Percentiles rank a stretch among this genome's conserved stretches.
These are phyloP conservation scores for Isoperla grammatica DNA, from an alignment of 2,888 invertebrate species.

Conservation along the genomic window DNA sequence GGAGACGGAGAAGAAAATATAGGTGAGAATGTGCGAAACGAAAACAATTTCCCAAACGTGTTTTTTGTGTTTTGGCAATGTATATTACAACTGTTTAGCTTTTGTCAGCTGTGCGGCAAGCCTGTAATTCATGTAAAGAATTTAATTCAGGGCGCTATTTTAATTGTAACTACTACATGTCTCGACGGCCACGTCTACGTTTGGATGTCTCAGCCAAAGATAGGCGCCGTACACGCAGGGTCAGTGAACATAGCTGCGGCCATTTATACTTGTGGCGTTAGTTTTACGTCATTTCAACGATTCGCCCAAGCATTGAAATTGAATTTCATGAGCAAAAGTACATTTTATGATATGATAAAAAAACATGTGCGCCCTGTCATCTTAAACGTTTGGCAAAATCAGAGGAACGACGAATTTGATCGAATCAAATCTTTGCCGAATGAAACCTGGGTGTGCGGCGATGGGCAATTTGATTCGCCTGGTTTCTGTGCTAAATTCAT, in stretches of 20 bases:
- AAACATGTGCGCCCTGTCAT: background rate
- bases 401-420: background rate
- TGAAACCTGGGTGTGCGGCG: background rate
- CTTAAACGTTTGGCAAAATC: background rate
- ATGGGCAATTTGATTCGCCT: background rate
- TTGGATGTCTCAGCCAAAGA: no score
- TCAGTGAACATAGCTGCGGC: background rate
- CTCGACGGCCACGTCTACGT: no score
- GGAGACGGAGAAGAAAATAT: no score
- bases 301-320: background rate
- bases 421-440: background rate
- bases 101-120: no score
- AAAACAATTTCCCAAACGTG: no score
- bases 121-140: no score
- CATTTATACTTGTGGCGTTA: background rate
- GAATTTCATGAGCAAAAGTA: background rate
- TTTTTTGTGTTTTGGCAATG: no score
- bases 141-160: no score
- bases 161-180: no score
- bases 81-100: no score
- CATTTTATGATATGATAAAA: background rate
- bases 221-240: no score
- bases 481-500: slow-evolving; percentile 4
- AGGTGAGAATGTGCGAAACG: no score
- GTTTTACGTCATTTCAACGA: background rate